Evolutionary conservation across 1,140 invertebrate species (phyloP).

Genomic region (Philotrypesis tridentata): DNA sequence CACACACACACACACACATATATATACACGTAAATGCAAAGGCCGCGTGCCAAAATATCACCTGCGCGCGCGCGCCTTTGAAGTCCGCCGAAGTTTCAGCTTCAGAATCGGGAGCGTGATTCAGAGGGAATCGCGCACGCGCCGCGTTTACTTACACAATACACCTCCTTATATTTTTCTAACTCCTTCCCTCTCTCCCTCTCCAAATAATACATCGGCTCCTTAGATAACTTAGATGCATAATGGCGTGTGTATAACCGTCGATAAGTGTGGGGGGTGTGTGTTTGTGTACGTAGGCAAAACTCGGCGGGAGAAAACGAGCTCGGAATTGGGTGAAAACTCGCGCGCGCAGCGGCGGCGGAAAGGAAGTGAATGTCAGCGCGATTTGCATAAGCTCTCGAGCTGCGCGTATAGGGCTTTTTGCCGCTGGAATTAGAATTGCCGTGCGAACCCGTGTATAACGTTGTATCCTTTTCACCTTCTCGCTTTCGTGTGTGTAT

Average conservation of each 20-base stretch:
- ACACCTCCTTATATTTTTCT: too few species aligned
- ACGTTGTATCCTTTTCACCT: constrained; percentile 22
- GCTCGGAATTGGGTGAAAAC: constrained; percentile 29
- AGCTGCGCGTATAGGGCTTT: not conserved
- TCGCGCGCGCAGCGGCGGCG: not conserved
- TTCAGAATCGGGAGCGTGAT: not conserved
- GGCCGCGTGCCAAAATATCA: too few species aligned
- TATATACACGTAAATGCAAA: too few species aligned
- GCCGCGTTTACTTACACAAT: too few species aligned
- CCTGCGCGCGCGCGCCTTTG: not conserved
- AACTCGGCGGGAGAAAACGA: constrained; percentile 8
- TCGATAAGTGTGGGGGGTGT: too few species aligned
- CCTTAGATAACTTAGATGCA: not conserved
- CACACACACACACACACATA: too few species aligned
- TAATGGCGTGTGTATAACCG: too few species aligned
- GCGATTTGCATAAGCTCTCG: constrained; percentile 35
- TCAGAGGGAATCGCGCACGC: too few species aligned
- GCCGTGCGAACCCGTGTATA: not conserved
- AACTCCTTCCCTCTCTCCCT: too few species aligned
- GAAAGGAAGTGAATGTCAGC: constrained; percentile 35
- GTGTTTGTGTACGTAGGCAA: too few species aligned
- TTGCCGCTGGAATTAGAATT: constrained; percentile 2
- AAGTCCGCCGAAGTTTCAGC: not conserved
- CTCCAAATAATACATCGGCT: not conserved
- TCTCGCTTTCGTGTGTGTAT: constrained; percentile 36